Base-by-base conservation (phyloP, 2,797 vertebrate species). In the Poeciliopsis infans region DNA sequence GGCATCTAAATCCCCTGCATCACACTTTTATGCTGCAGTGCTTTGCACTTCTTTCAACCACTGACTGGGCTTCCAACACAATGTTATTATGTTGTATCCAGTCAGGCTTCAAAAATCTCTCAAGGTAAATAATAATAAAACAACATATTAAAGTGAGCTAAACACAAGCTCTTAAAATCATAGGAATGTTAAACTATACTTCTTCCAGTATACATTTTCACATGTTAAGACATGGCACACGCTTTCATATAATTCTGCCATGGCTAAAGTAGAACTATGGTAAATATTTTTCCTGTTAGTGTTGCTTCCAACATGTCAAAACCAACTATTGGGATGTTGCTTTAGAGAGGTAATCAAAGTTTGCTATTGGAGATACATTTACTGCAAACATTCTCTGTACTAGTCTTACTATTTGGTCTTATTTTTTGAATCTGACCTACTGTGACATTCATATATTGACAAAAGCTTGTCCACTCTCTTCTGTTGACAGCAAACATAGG, bases 401-500 rank as follows among this genome's bases (percentile, higher is more conserved):
- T 11, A 25, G 20, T 39, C 20, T 41, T 68, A 23, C 36, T 39
- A 20, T 66, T 66, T 39, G 8, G 3, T 3, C 36, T 41, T 12
- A 39, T 39, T 41, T 36, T 23, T 25, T 41, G 36, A 41, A 25
- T 68, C 7, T 41, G 64, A 41, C 36, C 20, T 41, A 41, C 23
- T 68, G 4, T 39, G 64, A 66, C 64, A 20, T 39, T 39, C 20
- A 20, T 20, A 23, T 39, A 20, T 39, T 49, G 53, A 61, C 61
- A 41, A 69, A 41, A 55, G 51, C 70, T 72, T n/a, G 11, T 72
- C 25, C 76, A 36, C 36, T 11, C 46, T 57, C 51, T 33, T 86
- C n/a, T 83, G 7, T 79, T 82, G 31, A 68, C 88, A 96, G 95
- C 90, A 95, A 94, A 83, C 93, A 95, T 77, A 78, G 94, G 3